Percentiles rank a stretch among this genome's conserved stretches.
These are phyloP conservation scores for Acutogordius australiensis DNA, from an alignment of 2,888 invertebrate species.

Conservation along the genomic window DNA sequence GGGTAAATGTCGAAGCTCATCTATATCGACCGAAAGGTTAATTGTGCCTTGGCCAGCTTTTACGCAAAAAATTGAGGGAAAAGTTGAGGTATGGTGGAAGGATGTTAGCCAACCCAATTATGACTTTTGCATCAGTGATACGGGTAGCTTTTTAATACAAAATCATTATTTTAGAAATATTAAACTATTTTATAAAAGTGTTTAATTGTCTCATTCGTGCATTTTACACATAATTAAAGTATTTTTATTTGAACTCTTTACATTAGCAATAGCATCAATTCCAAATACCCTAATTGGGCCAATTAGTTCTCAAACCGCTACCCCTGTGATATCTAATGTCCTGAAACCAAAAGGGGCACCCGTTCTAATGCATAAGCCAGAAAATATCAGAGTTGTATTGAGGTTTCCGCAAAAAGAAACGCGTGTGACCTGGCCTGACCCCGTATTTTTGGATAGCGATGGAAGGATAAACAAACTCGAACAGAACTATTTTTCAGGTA, in stretches of 20 bases:
- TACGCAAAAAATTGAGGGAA: background rate
- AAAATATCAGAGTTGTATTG: background rate
- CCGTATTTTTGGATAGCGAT: background rate
- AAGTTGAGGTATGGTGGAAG: constrained; percentile 1
- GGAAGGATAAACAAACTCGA: background rate
- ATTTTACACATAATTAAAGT: too few relatives aligned
- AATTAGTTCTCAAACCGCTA: too few relatives aligned
- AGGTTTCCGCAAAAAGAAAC: background rate
- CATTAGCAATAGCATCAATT: too few relatives aligned
- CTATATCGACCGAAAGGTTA: background rate
- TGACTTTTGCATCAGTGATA: too few relatives aligned
- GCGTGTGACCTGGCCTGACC: background rate
- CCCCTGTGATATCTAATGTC: too few relatives aligned
- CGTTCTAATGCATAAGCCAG: background rate
- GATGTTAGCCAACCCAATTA: too few relatives aligned
- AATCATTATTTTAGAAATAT: too few relatives aligned
- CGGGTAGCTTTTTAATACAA: too few relatives aligned
- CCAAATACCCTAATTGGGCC: too few relatives aligned
- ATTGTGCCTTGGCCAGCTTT: constrained; percentile 6
- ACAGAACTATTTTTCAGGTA: constrained; percentile 10
- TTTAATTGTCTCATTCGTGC: too few relatives aligned
- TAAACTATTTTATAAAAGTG: too few relatives aligned
- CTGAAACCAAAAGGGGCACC: background rate
- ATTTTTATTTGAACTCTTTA: too few relatives aligned
- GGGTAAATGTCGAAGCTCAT: background rate